A percentile compares a stretch with the other conserved stretches of the same genome.
phyloP scores from a whole-genome alignment of 2,113 vertebrate species.

The Edolisoma coerulescens region DNA sequence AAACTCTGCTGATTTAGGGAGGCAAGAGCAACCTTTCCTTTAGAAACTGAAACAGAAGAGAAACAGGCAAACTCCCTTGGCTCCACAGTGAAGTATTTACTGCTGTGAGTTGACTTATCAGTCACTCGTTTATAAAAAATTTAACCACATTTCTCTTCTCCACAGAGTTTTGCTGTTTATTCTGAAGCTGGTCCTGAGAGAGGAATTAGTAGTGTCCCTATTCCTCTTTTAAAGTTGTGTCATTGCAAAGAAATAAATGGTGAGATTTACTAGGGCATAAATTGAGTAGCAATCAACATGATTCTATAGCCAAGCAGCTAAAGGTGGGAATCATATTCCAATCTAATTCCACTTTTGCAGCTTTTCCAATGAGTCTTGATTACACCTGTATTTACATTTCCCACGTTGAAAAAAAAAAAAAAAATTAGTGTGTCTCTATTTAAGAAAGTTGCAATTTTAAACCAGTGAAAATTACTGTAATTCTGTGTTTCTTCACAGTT shows the following conservation, averaged over 20 bases:
- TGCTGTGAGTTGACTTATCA: background rate
- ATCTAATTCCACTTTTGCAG: background rate
- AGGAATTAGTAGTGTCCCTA: background rate
- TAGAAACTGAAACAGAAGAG: background rate
- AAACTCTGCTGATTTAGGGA: background rate
- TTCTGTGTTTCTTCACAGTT: background rate
- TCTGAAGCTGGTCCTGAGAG: background rate
- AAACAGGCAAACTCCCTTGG: background rate
- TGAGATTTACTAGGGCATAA: background rate
- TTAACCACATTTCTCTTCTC: background rate
- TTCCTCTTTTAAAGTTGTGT: background rate
- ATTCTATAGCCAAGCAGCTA: background rate
- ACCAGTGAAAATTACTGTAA: background rate
- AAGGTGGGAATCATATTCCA: background rate
- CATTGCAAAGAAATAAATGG: background rate
- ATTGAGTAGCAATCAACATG: background rate
- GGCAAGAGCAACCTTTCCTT: background rate
- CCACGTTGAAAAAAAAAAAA: background rate
- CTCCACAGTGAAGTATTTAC: background rate
- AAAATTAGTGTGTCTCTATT: background rate
- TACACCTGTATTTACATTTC: background rate
- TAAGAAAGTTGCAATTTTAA: background rate
- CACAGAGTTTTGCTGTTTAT: background rate
- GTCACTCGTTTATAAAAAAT: background rate
- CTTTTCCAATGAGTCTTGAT: background rate